Percentiles rank a stretch among this genome's conserved stretches.
phyloP scores from a whole-genome alignment of 2,888 invertebrate species.

The Camponotus fellah region DNA sequence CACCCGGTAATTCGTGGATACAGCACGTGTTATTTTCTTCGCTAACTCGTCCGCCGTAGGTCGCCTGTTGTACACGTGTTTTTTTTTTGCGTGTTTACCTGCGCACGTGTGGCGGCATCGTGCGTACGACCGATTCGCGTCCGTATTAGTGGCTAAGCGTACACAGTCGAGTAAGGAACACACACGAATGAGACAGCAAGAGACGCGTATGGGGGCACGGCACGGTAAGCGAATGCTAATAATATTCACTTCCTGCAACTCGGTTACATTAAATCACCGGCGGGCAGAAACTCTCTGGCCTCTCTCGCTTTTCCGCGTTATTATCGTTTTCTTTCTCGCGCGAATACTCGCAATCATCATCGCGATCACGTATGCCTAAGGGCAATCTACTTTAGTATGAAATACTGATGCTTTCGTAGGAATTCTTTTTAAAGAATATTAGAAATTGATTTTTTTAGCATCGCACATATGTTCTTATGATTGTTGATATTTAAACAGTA shows the following conservation, averaged over 20 bases:
- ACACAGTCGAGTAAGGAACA: constrained; percentile 25
- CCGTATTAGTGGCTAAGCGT: neutral
- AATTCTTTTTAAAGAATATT: too few relatives aligned
- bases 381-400: neutral
- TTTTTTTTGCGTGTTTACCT: constrained; percentile 52
- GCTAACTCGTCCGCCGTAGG: constrained; percentile 55
- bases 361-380: constrained; percentile 28
- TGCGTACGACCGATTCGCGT: neutral
- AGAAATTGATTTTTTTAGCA: neutral
- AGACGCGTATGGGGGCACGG: constrained; percentile 56
- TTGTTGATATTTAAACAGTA: too few relatives aligned
- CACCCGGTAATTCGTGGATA: constrained; percentile 59
- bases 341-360: constrained; percentile 48
- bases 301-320: constrained; percentile 72
- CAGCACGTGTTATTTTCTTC: constrained; percentile 70
- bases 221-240: constrained; percentile 80
- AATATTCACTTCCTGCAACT: constrained; percentile 82
- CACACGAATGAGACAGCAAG: constrained; percentile 48
- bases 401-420: too few relatives aligned
- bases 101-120: constrained; percentile 2
- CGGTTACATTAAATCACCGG: constrained; percentile 78
- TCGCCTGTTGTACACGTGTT: constrained; percentile 57
- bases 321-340: constrained; percentile 71
- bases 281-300: constrained; percentile 54
- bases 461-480: neutral